Evolutionary conservation across 2,888 invertebrate species (phyloP).

Genomic region (Elysia crispata): DNA sequence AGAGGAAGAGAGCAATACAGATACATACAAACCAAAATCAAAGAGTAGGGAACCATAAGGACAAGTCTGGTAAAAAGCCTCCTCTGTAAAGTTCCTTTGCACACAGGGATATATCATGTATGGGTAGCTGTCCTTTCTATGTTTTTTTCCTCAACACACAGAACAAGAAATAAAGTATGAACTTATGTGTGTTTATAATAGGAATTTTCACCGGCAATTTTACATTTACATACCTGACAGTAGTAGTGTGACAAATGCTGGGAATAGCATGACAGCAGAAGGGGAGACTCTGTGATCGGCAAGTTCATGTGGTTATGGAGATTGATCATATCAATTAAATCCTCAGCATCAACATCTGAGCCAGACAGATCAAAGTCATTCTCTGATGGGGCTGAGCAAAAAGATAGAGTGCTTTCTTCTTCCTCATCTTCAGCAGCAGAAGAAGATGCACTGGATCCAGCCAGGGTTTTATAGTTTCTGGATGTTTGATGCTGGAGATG

Average conservation of each 20-base stretch:
- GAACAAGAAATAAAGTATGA: too few species aligned
- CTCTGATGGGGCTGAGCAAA: slow-evolving; percentile 74
- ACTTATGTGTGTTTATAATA: too few species aligned
- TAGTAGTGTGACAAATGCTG: slow-evolving; percentile 88
- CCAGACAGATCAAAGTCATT: slow-evolving; percentile 45
- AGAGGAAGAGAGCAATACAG: too few species aligned
- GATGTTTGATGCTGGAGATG: too few species aligned
- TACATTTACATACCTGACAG: slow-evolving; percentile 65
- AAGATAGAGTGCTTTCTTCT: slow-evolving; percentile 64
- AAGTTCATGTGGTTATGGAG: slow-evolving; percentile 94
- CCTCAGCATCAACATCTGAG: slow-evolving; percentile 33
- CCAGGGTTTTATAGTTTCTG: slow-evolving; percentile 12
- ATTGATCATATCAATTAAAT: slow-evolving; percentile 82
- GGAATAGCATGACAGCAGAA: slow-evolving; percentile 93
- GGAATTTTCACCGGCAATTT: too few species aligned
- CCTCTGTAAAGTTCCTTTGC: too few species aligned
- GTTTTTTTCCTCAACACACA: too few species aligned
- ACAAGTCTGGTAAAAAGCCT: too few species aligned
- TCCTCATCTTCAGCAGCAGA: slow-evolving; percentile 21
- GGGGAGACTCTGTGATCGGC: slow-evolving; percentile 94
- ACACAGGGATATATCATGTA: too few species aligned
- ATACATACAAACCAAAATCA: too few species aligned
- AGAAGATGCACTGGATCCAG: slow-evolving; percentile 28
- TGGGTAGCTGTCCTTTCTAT: too few species aligned
- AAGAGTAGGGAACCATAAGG: too few species aligned